Evolutionary conservation across 2,797 vertebrate genomes (phyloP), one percentile per base, ranked within the genome.

Genomic region (Prunella strophiata): DNA sequence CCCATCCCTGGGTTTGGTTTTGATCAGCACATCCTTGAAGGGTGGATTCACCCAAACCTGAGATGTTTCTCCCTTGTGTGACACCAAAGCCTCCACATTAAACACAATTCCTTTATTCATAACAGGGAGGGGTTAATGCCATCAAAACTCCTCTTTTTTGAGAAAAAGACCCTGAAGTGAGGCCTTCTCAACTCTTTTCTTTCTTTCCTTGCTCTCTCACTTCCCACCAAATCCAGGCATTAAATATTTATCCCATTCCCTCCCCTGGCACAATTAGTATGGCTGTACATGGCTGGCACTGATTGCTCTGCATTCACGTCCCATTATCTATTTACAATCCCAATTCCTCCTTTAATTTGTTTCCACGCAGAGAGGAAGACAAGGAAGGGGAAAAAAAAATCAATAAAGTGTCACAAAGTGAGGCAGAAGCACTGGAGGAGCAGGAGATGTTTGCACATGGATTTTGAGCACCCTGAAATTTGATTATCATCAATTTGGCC

Each of bases 311-410:
- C 75, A 83, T 89, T 94, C 93, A 96, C 14, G 2, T 81, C 47
- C 75, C 84, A 93, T 94, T 92, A 95, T 95, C 94, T 94, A 83
- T 96, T 95, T 96, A 95, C 95, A 92, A 85, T 68, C 95, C 93
- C 71, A 77, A 88, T 91, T 93, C 91, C 88, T 79, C 43, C 87
- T 85, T 83, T 77, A 57, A 89, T 95, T 96, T 82, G 72, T 80
- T 80, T 96, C 77, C 65, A 87, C 47, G 5, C 2, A 2, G 75
- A 85, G 61, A 83, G 72, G 59, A 59, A 57, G 38, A 29, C 61
- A 54, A n/a, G 23, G 2, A 16, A 45, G 0, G 12, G 16, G 7
- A 0, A 3, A 17, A 58, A 57, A 54, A 67, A 80, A 89, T 80
- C 90, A 92, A 80, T 92, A 8, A 63, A 34, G 50, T 16, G 18